These are phyloP conservation scores for Drosophila nigrodunni DNA, from an alignment of 1,140 invertebrate species.

Conservation along the genomic window DNA sequence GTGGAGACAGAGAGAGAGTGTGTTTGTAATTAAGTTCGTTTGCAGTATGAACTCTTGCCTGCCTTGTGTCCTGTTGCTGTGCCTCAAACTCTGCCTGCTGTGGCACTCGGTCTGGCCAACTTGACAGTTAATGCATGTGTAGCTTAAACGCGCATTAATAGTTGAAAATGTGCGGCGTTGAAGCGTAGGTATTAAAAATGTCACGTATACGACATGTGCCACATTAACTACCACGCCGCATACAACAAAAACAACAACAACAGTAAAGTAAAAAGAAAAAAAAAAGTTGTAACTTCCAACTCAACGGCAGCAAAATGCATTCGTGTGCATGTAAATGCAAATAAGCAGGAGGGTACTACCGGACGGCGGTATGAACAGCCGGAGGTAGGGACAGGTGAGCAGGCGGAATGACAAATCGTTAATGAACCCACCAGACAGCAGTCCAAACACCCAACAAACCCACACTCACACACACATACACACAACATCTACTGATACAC, in stretches of 20 bases:
- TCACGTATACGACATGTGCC: conserved; percentile 81
- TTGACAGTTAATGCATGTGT: conserved; percentile 78
- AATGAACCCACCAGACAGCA: conserved; percentile 51
- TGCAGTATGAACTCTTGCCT: conserved; percentile 2
- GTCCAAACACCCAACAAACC: neutral
- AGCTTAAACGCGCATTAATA: conserved; percentile 82
- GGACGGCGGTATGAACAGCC: neutral
- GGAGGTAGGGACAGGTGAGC: conserved; percentile 23
- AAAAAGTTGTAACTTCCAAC: conserved; percentile 25
- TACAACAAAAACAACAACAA: conserved; percentile 57
- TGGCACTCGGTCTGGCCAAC: conserved; percentile 28
- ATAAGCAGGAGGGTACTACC: conserved; percentile 35
- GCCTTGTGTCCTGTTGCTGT: conserved; percentile 23
- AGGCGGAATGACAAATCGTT: conserved; percentile 70
- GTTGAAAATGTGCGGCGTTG: conserved; percentile 82
- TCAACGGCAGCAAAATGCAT: conserved; percentile 67
- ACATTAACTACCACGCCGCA: conserved; percentile 76
- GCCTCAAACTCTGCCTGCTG: conserved; percentile 11
- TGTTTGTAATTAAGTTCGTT: conserved; percentile 75
- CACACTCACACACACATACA: neutral
- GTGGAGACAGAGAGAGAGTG: conserved; percentile 1
- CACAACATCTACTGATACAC: conserved; percentile 28
- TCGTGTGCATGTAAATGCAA: conserved; percentile 75
- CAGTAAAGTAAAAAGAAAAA: conserved; percentile 22
- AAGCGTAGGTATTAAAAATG: conserved; percentile 82